Evolutionary conservation across 35 echinoderm and acorn worm genomes (phyloP).

Genomic region (Diadema setosum): DNA sequence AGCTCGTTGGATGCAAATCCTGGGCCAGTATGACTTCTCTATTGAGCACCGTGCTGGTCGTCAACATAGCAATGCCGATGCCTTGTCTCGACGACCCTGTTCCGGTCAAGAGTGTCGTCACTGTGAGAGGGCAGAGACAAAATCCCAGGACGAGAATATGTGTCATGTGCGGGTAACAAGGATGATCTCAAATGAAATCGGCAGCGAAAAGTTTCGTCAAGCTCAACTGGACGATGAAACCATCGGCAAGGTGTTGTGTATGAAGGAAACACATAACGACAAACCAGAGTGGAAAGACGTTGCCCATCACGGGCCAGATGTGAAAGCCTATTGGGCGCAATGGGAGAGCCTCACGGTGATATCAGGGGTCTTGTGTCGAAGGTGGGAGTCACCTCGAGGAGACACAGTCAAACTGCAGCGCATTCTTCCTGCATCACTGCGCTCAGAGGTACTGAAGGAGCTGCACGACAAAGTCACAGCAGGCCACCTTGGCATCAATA

Average conservation of each 20-base stretch:
- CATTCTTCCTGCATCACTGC: not conserved
- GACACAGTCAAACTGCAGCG: not conserved
- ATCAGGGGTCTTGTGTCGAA: not conserved
- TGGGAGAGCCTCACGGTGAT: not conserved
- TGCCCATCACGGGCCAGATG: not conserved
- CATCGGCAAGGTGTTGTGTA: not conserved
- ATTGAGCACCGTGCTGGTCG: conserved; percentile 36
- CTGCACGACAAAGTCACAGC: not conserved
- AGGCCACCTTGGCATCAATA: conserved; percentile 27
- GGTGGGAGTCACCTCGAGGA: not conserved
- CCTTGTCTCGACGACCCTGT: conserved; percentile 35
- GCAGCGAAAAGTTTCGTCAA: not conserved
- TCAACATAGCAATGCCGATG: conserved; percentile 40
- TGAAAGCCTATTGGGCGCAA: not conserved
- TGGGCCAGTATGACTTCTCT: conserved; percentile 29
- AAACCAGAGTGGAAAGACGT: not conserved
- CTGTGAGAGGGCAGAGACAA: not conserved
- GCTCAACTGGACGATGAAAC: not conserved
- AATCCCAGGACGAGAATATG: not conserved
- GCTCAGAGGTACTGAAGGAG: not conserved
- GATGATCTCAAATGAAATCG: too few species aligned
- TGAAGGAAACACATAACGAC: not conserved
- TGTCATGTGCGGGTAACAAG: too few species aligned
- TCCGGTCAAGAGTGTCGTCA: not conserved
- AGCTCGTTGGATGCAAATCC: conserved; percentile 48